Evolutionary conservation across 2,113 vertebrate genomes (phyloP), one percentile per base, ranked within the genome.

Genomic region (Crotophaga sulcirostris): DNA sequence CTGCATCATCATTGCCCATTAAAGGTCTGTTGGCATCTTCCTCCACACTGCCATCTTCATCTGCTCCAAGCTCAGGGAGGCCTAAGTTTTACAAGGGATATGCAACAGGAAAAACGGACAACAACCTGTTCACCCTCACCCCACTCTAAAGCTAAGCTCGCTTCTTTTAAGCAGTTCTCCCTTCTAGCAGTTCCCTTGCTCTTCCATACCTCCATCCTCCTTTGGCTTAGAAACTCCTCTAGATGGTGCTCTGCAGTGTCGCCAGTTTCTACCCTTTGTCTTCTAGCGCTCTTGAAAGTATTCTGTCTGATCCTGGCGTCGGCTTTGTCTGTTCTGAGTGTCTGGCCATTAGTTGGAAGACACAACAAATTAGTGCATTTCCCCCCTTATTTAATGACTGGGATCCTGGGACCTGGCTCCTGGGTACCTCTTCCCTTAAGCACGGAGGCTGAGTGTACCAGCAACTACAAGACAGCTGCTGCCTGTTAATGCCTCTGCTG

Each of bases 1-100:
- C 98, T 31, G 98, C 98, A 19, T 99, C 98, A 18, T 94, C 90
- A n/a, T 8, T 68, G 3, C 97, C 97, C 90, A 99, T 99, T 34
- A 99, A 97, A 4, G 99, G 99, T 94, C 97, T 98, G 87, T 98
- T 98, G 62, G 98, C 98, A 88, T 99, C 99, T 96, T 98, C 98
- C 6, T 98, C 96, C 29, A 79, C 69, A 40, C 28, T 29, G 55
- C 9, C 15, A 0, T 94, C 93, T 60, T 94, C 96, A 28, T 97
- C 98, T 79, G 98, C 98, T 70, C 98, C 98, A 8, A 98, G 95
- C 59, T 96, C 93, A 34, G 97, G 97, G 51, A 98, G 97, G 79
- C 98, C 97, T 97, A 73, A 23, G 80, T 95, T 78, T 89, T n/a
- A 87, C 21, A 86, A 81, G 40, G 56, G 45, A 74, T 28, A 68